These are phyloP conservation scores for Drosophila testacea DNA, from an alignment of 2,888 invertebrate genomes.

Conservation along the genomic window DNA sequence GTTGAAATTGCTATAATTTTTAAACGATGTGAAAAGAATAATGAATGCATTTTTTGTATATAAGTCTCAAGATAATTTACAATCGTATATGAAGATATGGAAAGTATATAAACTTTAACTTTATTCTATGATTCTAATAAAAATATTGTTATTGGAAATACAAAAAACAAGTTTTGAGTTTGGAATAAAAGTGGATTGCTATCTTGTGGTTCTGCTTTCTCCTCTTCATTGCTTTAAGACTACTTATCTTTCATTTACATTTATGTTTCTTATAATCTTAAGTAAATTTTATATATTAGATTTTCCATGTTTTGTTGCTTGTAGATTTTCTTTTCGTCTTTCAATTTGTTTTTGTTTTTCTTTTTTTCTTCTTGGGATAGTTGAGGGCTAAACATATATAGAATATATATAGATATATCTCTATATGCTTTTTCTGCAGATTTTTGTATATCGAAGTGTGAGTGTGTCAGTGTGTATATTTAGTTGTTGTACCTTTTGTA, in stretches of 20 bases:
- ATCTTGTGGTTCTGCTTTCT: conserved; percentile 10
- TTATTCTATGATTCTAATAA: too few relatives aligned
- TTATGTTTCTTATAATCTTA: neutral
- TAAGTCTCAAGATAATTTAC: too few relatives aligned
- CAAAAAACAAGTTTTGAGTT: neutral
- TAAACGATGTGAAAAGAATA: too few relatives aligned
- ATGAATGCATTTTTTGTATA: too few relatives aligned
- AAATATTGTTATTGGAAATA: too few relatives aligned
- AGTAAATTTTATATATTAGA: neutral
- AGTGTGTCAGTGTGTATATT: conserved; percentile 25
- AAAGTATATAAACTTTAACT: too few relatives aligned
- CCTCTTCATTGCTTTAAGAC: conserved; percentile 6
- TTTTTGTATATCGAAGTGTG: conserved; percentile 15
- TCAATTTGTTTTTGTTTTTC: neutral
- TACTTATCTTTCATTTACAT: conserved; percentile 5
- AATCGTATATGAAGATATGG: too few relatives aligned
- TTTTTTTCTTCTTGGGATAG: conserved; percentile 2
- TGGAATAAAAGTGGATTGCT: conserved; percentile 47
- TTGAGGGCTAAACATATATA: conserved; percentile 23
- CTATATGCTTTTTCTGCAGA: conserved; percentile 33
- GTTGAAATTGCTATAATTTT: too few relatives aligned
- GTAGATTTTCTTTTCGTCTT: neutral
- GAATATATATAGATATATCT: conserved; percentile 24
- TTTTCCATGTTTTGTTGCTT: neutral
- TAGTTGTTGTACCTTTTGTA: conserved; percentile 56